These are phyloP conservation scores for Python bivittatus DNA, from an alignment of 2,113 vertebrate genomes.

Conservation along the genomic window DNA sequence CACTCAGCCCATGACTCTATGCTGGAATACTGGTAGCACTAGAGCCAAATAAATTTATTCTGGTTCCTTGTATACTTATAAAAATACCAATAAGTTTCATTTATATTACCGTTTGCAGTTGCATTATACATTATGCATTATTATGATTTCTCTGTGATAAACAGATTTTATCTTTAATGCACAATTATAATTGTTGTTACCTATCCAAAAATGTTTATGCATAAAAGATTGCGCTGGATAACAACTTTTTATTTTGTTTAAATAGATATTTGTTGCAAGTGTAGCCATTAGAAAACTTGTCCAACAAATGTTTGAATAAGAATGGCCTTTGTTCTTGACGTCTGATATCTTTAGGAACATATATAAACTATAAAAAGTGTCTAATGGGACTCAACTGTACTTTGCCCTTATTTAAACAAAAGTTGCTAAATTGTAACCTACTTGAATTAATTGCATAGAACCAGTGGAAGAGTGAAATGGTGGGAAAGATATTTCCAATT, in stretches of 20 bases:
- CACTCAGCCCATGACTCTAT: neutral
- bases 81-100: neutral
- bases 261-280: neutral
- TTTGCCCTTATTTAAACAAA: neutral
- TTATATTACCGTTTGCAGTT: neutral
- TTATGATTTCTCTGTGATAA: neutral
- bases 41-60: neutral
- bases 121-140: neutral
- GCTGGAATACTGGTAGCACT: neutral
- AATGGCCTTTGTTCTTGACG: slow-evolving; percentile 28
- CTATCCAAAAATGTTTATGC: neutral
- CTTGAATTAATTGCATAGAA: neutral
- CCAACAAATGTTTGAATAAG: neutral
- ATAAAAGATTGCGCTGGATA: neutral
- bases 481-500: neutral
- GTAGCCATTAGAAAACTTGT: neutral
- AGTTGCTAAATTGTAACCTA: neutral
- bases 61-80: neutral
- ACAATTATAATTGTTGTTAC: slow-evolving; percentile 5
- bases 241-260: neutral
- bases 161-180: slow-evolving; percentile 28
- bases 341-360: slow-evolving; percentile 35
- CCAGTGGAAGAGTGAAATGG: neutral
- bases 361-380: slow-evolving; percentile 35
- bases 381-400: slow-evolving; percentile 24